Conservation (phyloP, 2,113 vertebrate genomes). For the Chaetodon trifascialis region DNA sequence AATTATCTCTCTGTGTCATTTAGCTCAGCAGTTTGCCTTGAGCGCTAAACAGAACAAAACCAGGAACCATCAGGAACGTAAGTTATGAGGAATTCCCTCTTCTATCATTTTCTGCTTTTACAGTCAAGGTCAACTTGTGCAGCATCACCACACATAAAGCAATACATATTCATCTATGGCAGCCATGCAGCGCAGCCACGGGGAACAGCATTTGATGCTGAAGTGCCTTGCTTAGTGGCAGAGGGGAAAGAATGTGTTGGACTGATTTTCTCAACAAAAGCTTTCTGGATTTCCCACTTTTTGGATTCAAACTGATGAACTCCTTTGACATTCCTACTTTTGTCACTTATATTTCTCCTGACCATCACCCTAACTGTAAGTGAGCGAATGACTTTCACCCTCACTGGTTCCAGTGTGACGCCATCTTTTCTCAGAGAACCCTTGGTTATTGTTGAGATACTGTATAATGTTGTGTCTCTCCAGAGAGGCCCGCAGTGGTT, state of each 20-base stretch:
- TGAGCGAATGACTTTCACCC: not conserved
- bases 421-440: constrained; percentile 7
- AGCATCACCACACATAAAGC: too few species aligned
- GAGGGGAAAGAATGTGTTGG: not conserved
- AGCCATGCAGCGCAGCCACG: not conserved
- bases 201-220: not conserved
- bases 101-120: not conserved
- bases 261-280: not conserved
- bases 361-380: not conserved
- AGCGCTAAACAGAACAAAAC: not conserved
- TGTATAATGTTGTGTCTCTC: constrained; percentile 1
- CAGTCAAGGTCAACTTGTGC: not conserved
- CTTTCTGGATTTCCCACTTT: not conserved
- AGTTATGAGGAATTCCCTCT: not conserved
- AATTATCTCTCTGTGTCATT: not conserved
- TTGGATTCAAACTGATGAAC: not conserved
- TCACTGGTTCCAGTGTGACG: not conserved
- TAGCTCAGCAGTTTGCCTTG: not conserved
- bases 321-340: not conserved
- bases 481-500: constrained; percentile 23
- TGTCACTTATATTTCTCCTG: not conserved
- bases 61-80: not conserved
- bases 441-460: constrained; percentile 11
- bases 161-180: not conserved
- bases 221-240: not conserved